Base-by-base conservation (phyloP, 2,888 invertebrate species). In the Ditula angustiorana region DNA sequence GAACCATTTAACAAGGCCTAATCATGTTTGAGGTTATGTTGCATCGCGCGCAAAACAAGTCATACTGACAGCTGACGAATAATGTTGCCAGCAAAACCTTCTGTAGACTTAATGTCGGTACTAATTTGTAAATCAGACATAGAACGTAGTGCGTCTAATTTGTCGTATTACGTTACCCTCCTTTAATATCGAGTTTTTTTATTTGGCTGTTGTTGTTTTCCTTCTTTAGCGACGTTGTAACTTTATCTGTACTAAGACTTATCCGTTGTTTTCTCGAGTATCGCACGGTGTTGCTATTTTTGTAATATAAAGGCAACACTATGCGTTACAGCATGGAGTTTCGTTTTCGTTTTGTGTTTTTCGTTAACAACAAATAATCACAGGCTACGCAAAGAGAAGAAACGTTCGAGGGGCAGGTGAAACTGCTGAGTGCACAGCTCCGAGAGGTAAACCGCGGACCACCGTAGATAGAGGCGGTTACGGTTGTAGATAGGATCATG, bases 371-470 rank as follows among this genome's bases (percentile, higher is more conserved):
- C 83, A 79, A 82, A 90, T 89, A 87, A 88, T 88, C 88, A 85
- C 94, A 98, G 98, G 98, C 98, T 82, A 97, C 98, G 85, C 96
- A 98, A 94, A 97, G 98, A 93, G 98, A 99, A 94, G 98, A 98
- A 93, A 96, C 96, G 78, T 98, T 96, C 94, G 97, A 97, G 90
- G 95, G 95, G 88, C 97, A 97, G 94, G 96, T 98, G 86, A 97
- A 98, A 95, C 94, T 96, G 84, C 95, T 98, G 94, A 96, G 96
- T 92, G 95, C 96, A 91, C 96, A 97, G 92, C 95, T 98, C 81
- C 97, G 96, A 96, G 98, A 98, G 98, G 98, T 98, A 96, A 96
- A 74, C 73, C 73, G 73, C 77, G 69, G 76, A 67, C 79, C 76
- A 69, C 71, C 74, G 86, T 88, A 88, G 88, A 83, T 90, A 87